Conservation (phyloP, 2,797 vertebrate genomes). For the Falco concolor region DNA sequence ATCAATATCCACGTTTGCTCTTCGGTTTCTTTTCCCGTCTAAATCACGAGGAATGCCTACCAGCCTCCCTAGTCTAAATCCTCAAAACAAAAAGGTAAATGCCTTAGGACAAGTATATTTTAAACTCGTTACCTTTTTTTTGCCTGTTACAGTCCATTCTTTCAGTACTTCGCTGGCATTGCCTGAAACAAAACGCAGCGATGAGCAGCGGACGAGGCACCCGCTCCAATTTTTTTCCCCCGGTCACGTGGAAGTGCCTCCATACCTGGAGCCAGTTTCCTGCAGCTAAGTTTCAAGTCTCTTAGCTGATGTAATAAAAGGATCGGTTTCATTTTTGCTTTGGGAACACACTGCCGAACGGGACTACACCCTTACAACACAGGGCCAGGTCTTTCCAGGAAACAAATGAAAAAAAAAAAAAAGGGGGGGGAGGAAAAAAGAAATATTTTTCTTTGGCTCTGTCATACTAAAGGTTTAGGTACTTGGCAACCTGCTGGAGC, state of each 20-base stretch:
- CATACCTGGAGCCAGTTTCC: background rate
- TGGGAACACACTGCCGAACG: background rate
- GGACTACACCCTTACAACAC: background rate
- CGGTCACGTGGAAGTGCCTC: background rate
- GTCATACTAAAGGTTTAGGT: background rate
- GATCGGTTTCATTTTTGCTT: background rate
- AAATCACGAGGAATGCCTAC: background rate
- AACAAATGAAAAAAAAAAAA: too few species aligned
- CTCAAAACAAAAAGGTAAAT: background rate
- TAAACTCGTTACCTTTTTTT: slow-evolving; percentile 86
- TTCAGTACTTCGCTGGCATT: slow-evolving; percentile 92
- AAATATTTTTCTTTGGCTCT: background rate
- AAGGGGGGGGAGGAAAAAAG: too few species aligned
- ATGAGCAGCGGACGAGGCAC: background rate
- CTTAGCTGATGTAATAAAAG: background rate
- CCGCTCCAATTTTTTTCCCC: background rate
- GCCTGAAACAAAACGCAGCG: slow-evolving; percentile 72
- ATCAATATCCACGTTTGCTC: background rate
- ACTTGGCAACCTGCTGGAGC: background rate
- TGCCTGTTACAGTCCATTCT: slow-evolving; percentile 95
- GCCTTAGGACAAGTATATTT: background rate
- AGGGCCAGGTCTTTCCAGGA: background rate
- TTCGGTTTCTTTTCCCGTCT: background rate
- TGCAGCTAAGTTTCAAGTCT: background rate
- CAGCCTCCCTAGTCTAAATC: background rate